phyloP scores from a whole-genome alignment of 2,113 vertebrate genomes.

The Nesogale talazaci region DNA sequence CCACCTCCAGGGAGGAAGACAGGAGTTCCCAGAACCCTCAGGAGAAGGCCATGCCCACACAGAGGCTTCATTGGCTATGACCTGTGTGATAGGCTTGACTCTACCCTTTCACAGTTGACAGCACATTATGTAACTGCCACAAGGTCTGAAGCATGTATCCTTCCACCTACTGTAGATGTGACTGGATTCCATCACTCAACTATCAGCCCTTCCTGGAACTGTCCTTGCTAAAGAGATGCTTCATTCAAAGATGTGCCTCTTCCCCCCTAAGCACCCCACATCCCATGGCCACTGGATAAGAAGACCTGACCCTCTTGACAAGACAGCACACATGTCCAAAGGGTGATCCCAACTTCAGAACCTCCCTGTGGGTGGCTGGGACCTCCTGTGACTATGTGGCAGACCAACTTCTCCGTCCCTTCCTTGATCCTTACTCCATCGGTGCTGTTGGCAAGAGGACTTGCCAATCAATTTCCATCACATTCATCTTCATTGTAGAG shows the following conservation, averaged over 20 bases:
- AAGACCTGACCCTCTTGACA: not conserved
- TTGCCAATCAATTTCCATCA: not conserved
- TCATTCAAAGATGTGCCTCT: not conserved
- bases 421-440: fast-evolving
- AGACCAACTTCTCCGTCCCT: too few relatives aligned
- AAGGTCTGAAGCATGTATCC: not conserved
- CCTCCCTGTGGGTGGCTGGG: not conserved
- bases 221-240: not conserved
- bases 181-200: not conserved
- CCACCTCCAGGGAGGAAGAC: too few relatives aligned
- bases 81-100: too few relatives aligned
- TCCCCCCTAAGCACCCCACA: not conserved
- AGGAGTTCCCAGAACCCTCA: too few relatives aligned
- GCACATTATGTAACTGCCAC: too few relatives aligned
- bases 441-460: not conserved
- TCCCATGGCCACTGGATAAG: too few relatives aligned
- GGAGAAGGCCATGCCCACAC: too few relatives aligned
- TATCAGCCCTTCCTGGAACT: not conserved
- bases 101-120: too few relatives aligned
- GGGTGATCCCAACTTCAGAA: too few relatives aligned
- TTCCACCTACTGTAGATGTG: too few relatives aligned
- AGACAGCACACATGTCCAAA: not conserved
- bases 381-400: not conserved
- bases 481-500: not conserved
- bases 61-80: too few relatives aligned